Conservation (phyloP, 2,888 invertebrate species). For the Sinhomidia bicolor region DNA sequence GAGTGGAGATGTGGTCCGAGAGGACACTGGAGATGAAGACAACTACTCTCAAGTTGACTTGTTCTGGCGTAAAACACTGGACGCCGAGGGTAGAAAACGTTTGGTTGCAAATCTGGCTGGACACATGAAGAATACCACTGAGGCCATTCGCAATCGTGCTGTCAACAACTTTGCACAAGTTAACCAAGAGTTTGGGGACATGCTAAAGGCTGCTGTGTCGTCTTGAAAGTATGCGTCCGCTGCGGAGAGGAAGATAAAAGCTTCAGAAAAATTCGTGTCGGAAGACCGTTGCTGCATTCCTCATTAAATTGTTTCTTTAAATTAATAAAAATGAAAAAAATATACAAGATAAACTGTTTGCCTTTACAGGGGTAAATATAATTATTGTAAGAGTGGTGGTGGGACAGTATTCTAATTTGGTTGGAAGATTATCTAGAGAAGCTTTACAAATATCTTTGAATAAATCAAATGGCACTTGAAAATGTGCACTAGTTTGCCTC, state of each 20-base stretch:
- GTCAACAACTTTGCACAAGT: conserved; percentile 91
- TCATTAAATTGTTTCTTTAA: too few relatives aligned
- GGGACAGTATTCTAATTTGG: too few relatives aligned
- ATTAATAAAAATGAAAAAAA: too few relatives aligned
- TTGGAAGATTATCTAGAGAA: too few relatives aligned
- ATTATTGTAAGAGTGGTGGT: too few relatives aligned
- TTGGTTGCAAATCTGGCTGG: conserved; percentile 90
- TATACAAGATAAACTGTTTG: too few relatives aligned
- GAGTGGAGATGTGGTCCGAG: conserved; percentile 87
- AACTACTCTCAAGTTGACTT: conserved; percentile 92
- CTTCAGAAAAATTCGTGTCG: neutral
- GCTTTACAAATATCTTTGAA: too few relatives aligned
- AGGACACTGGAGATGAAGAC: conserved; percentile 92
- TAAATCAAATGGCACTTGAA: too few relatives aligned
- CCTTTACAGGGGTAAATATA: too few relatives aligned
- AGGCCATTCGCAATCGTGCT: conserved; percentile 93
- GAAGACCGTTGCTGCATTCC: neutral
- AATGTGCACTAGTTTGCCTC: too few relatives aligned
- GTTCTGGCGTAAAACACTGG: conserved; percentile 92
- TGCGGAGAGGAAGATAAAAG: neutral
- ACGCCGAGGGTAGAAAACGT: conserved; percentile 87
- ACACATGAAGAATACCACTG: conserved; percentile 89
- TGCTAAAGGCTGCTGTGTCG: conserved; percentile 84
- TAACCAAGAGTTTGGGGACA: conserved; percentile 89
- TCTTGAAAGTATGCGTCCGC: neutral